Evolutionary conservation across 2,888 invertebrate genomes (phyloP), one percentile per base, ranked within the genome.

Genomic region (Scaptomyza polygonia): DNA sequence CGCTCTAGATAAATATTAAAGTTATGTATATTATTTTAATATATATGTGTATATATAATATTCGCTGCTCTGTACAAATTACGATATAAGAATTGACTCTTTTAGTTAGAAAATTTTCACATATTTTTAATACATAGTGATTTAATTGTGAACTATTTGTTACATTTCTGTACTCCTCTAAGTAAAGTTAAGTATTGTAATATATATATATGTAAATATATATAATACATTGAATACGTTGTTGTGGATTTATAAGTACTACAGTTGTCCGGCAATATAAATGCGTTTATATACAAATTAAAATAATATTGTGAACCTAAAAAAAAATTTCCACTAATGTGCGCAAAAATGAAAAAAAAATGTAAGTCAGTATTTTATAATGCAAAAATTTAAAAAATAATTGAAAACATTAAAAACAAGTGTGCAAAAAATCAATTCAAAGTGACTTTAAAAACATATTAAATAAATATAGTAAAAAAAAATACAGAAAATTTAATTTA

Each of bases 61-160:
- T 73, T 88, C 69, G 78, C 89, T 90, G 88, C 81, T 81, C 90
- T 91, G 89, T 91, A 91, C 90, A 89, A 89, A 90, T 91, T 89
- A 90, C 89, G 87, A 89, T 91, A 91, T 91, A 91, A 91, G 90
- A 91, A 91, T 91, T 91, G 91, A 91, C 91, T 91, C 91, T 91
- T 91, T 91, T 91, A 91, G 91, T 91, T 91, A 89, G 90, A 90
- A 91, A 91, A 91, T 90, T 79, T 91, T 90, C 90, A 90, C 90
- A 85, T 75, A 80, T 89, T 86, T 34, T 86, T 88, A 83, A 89
- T 88, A 90, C 89, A 90, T 88, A 88, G 84, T 80, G 76, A 77
- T 86, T 79, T 77, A 85, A 72, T 85, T 83, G 82, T 83, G 85
- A 82, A 83, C 70, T 73, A 72, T 75, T 82, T 71, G 64, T 45